Percentiles rank a stretch among this genome's conserved stretches.
phyloP scores from a whole-genome alignment of 2,797 vertebrate species.

The Parotocinclus haroldoi region DNA sequence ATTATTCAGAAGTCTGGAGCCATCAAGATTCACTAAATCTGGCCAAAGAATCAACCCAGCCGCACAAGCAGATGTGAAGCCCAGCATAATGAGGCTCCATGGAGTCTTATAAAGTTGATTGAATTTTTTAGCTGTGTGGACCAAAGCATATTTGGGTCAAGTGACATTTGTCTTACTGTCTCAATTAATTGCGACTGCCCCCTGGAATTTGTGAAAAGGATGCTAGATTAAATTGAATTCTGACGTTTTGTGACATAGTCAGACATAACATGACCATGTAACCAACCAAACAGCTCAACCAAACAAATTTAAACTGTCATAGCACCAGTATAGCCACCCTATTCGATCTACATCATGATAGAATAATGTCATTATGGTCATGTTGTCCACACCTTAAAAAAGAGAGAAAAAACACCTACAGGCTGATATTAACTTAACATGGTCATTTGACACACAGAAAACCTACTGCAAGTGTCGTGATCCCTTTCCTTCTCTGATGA shows the following conservation, averaged over 20 bases:
- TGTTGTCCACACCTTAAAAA: neutral
- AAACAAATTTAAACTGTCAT: neutral
- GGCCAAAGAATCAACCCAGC: slow-evolving; percentile 53
- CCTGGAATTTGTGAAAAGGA: slow-evolving; percentile 18
- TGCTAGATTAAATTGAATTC: too few species aligned
- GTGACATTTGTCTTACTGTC: slow-evolving; percentile 39
- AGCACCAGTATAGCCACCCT: slow-evolving; percentile 3
- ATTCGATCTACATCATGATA: neutral
- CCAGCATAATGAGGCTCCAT: slow-evolving; percentile 42
- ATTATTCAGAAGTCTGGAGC: slow-evolving; percentile 45
- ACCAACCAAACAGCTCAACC: neutral
- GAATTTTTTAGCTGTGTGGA: slow-evolving; percentile 19
- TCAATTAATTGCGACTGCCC: slow-evolving; percentile 44
- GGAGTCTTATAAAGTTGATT: slow-evolving; percentile 37
- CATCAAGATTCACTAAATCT: slow-evolving; percentile 61
- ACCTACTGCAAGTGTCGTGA: neutral
- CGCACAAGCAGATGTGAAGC: slow-evolving; percentile 51
- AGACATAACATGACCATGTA: neutral
- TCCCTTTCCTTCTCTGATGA: slow-evolving; percentile 25
- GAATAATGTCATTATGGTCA: slow-evolving; percentile 2
- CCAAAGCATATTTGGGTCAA: slow-evolving; percentile 35
- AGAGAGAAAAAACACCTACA: neutral
- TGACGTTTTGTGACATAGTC: too few species aligned
- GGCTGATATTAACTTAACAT: neutral
- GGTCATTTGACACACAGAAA: slow-evolving; percentile 7